phyloP scores from a whole-genome alignment of 53 echinoderm and acorn worm species.

The Holothuria leucospilota region DNA sequence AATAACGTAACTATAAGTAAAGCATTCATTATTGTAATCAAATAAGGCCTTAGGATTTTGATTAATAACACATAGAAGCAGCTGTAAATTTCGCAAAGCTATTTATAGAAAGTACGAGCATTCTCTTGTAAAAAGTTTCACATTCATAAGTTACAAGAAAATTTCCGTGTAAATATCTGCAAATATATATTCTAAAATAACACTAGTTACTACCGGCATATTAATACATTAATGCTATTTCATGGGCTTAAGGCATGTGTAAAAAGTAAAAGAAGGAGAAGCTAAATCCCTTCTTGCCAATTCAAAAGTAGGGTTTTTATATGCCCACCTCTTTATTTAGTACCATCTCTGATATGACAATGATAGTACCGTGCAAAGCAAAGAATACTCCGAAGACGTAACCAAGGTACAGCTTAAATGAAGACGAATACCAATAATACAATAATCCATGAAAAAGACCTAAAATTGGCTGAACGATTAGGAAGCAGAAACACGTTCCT shows the following conservation, averaged over 20 bases:
- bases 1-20: not conserved
- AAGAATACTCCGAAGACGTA: not conserved
- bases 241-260: too few species aligned
- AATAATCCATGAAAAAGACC: slow-evolving; percentile 31
- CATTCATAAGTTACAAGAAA: not conserved
- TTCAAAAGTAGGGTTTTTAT: not conserved
- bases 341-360: slow-evolving; percentile 48
- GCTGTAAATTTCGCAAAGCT: too few species aligned
- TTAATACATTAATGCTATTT: too few species aligned
- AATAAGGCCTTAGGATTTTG: too few species aligned
- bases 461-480: slow-evolving; percentile 52
- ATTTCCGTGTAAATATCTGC: too few species aligned
- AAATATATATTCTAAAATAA: too few species aligned
- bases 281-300: too few species aligned
- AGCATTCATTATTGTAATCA: too few species aligned
- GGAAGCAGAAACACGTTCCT: slow-evolving; percentile 74
- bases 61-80: too few species aligned
- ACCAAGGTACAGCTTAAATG: slow-evolving; percentile 2
- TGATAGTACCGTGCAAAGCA: slow-evolving; percentile 46
- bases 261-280: too few species aligned
- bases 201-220: too few species aligned
- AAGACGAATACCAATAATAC: slow-evolving; percentile 27
- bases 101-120: too few species aligned
- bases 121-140: not conserved
- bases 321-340: slow-evolving; percentile 75